Percentiles rank a stretch among this genome's conserved stretches.
Conservation (phyloP, 2,113 vertebrate species). For the Morone saxatilis region DNA sequence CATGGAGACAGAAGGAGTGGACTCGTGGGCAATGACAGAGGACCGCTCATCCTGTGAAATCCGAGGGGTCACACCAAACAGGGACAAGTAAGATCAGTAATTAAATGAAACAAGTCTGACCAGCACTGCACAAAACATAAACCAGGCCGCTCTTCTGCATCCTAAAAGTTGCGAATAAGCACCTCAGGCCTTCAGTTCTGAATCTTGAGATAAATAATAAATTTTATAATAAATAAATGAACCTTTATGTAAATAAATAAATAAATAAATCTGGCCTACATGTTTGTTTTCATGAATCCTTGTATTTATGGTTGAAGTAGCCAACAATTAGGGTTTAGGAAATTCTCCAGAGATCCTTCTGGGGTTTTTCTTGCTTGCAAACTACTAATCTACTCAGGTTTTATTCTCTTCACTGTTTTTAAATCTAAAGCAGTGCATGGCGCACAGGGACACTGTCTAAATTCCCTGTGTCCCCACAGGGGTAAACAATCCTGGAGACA, state of each 20-base stretch:
- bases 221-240: conserved; percentile 2
- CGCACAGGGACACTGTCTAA: conserved; percentile 24
- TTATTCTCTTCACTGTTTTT: conserved; percentile 30
- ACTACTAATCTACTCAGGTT: conserved; percentile 29
- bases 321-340: conserved; percentile 1
- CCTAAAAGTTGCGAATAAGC: neutral
- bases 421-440: conserved; percentile 26
- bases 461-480: conserved; percentile 33
- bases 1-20: conserved; percentile 88
- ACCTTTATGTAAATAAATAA: neutral
- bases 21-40: conserved; percentile 87
- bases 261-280: neutral
- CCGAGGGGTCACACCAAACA: conserved; percentile 83
- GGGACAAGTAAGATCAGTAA: conserved; percentile 83
- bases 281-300: conserved; percentile 4
- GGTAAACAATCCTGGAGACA: conserved; percentile 29
- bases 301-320: conserved; percentile 18
- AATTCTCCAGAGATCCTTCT: conserved; percentile 22
- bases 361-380: conserved; percentile 16
- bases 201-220: conserved; percentile 12
- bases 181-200: neutral
- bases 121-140: neutral
- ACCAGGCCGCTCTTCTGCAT: neutral
- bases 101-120: conserved; percentile 23
- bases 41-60: conserved; percentile 90